Evolutionary conservation across 1,140 invertebrate species (phyloP).

Genomic region (Aethina tumida): DNA sequence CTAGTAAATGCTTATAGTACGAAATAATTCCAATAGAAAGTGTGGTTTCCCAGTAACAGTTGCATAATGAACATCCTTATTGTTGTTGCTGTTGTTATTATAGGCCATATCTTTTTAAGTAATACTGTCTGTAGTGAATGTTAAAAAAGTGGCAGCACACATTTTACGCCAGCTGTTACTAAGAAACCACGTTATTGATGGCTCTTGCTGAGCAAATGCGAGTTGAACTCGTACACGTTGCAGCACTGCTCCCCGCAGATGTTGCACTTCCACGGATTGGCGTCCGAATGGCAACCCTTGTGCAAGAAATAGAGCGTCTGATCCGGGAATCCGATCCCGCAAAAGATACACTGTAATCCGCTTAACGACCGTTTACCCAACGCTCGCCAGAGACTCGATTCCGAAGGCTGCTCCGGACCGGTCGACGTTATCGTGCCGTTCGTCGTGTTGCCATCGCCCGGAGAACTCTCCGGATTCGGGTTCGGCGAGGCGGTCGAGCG

Average conservation of each 20-base stretch:
- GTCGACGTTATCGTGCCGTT: constrained; percentile 58
- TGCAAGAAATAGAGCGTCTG: constrained; percentile 93
- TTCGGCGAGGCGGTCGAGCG: constrained; percentile 26
- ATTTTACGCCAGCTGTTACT: too few species aligned
- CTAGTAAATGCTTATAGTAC: too few species aligned
- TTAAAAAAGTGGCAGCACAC: too few species aligned
- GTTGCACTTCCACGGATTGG: constrained; percentile 97
- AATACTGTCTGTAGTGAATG: too few species aligned
- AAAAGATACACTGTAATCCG: constrained; percentile 60
- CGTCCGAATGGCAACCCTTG: constrained; percentile 93
- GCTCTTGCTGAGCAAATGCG: constrained; percentile 87
- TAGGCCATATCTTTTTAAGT: too few species aligned
- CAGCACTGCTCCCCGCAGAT: constrained; percentile 89
- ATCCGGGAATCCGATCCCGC: constrained; percentile 90
- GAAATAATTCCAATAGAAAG: too few species aligned
- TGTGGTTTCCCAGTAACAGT: too few species aligned
- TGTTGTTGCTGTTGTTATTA: too few species aligned
- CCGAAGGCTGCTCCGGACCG: constrained; percentile 40
- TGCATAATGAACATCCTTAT: too few species aligned
- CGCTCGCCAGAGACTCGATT: constrained; percentile 31
- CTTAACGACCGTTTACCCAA: constrained; percentile 29
- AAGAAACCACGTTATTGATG: constrained; percentile 61
- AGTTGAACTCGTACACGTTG: constrained; percentile 94
- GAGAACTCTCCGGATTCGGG: constrained; percentile 29
- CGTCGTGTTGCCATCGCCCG: constrained; percentile 34